Percentiles rank a stretch among this genome's conserved stretches.
Conservation (phyloP, 2,113 vertebrate species). For the Rhodinocichla rosea region DNA sequence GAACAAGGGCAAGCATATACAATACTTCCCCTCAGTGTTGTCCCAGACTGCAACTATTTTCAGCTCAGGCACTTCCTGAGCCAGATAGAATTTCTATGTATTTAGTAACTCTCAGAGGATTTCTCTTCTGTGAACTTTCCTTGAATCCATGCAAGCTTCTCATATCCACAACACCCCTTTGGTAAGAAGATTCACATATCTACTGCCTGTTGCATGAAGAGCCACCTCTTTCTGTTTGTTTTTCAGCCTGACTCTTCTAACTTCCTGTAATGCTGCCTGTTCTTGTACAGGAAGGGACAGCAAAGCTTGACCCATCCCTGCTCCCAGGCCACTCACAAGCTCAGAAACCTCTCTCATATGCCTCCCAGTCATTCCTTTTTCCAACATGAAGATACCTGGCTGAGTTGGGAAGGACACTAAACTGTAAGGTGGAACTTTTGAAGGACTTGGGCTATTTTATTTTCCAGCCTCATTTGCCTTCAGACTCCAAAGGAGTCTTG, state of each 20-base stretch:
- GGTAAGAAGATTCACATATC: not conserved
- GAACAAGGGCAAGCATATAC: not conserved
- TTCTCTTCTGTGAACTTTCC: not conserved
- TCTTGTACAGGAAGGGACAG: not conserved
- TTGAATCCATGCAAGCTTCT: constrained; percentile 7
- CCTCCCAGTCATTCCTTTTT: not conserved
- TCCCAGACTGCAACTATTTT: constrained; percentile 23
- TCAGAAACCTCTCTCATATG: not conserved
- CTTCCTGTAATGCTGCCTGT: not conserved
- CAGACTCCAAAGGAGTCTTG: not conserved
- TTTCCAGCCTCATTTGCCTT: not conserved
- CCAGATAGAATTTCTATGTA: constrained; percentile 22
- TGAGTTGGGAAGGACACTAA: not conserved
- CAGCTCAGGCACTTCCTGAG: constrained; percentile 41
- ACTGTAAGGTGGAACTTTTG: not conserved
- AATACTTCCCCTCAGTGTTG: not conserved
- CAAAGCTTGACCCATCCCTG: not conserved
- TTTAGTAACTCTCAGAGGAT: constrained; percentile 5
- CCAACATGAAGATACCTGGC: not conserved
- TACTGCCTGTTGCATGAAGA: not conserved
- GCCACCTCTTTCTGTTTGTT: not conserved
- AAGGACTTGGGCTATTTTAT: not conserved
- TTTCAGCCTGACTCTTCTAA: not conserved
- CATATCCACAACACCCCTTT: not conserved
- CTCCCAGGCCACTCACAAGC: not conserved